Evolutionary conservation across 2,113 vertebrate genomes (phyloP).

Genomic region (Zosterops pallidus): DNA sequence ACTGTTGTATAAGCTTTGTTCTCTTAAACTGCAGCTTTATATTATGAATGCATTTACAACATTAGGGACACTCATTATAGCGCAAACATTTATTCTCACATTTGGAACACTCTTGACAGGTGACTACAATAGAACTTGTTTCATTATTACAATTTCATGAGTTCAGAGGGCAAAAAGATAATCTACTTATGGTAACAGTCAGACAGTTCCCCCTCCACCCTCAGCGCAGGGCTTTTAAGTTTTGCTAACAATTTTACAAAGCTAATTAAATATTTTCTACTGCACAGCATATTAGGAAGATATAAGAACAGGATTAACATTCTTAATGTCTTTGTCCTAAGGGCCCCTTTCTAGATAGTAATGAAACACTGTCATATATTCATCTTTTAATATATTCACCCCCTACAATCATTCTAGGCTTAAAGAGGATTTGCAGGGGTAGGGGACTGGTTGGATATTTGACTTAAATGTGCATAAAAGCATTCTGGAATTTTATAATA

Average conservation of each 20-base stretch:
- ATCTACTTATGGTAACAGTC: constrained; percentile 41
- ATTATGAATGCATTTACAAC: background rate
- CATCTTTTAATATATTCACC: constrained; percentile 3
- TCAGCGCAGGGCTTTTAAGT: constrained; percentile 7
- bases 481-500: background rate
- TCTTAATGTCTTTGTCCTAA: constrained; percentile 53
- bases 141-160: constrained; percentile 41
- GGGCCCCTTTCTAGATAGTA: constrained; percentile 15
- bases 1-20: background rate
- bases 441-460: background rate
- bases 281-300: constrained; percentile 39
- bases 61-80: background rate
- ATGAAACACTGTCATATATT: constrained; percentile 40
- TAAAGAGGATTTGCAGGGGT: constrained; percentile 15
- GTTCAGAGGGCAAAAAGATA: constrained; percentile 58
- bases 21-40: background rate
- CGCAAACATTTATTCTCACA: background rate
- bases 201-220: background rate
- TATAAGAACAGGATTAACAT: constrained; percentile 53
- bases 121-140: constrained; percentile 20
- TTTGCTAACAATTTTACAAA: constrained; percentile 37
- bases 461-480: background rate
- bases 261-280: constrained; percentile 62
- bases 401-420: background rate
- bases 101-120: constrained; percentile 22